Evolutionary conservation across 1,140 invertebrate species (phyloP).

Genomic region (Trachymyrmex cornetzi): DNA sequence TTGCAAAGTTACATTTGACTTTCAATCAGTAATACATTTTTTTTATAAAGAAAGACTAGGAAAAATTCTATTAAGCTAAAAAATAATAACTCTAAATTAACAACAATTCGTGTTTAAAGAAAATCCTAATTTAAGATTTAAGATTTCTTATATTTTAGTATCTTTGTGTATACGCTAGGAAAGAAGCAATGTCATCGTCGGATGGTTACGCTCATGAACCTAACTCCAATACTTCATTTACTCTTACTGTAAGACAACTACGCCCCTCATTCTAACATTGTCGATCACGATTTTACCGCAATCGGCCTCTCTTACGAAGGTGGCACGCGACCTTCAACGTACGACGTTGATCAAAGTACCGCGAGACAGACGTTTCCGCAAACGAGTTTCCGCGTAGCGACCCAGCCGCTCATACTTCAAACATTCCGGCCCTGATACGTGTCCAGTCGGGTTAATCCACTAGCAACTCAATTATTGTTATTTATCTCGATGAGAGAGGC

Average conservation of each 20-base stretch:
- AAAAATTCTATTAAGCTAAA: neutral
- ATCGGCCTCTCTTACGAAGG: neutral
- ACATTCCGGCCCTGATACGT: slow-evolving; percentile 57
- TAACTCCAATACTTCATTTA: neutral
- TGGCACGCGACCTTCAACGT: slow-evolving; percentile 35
- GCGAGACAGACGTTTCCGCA: slow-evolving; percentile 10
- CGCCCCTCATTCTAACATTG: slow-evolving; percentile 18
- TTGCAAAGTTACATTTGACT: too few species aligned
- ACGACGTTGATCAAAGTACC: slow-evolving; percentile 45
- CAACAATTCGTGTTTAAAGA: neutral
- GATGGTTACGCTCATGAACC: neutral
- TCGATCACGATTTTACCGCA: slow-evolving; percentile 15
- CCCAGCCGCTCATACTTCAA: slow-evolving; percentile 16
- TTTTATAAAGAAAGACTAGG: neutral
- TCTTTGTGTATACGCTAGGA: neutral
- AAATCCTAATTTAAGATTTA: neutral
- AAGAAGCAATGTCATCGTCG: neutral
- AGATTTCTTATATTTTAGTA: neutral
- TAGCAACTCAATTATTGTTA: slow-evolving; percentile 71
- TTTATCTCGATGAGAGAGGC: slow-evolving; percentile 68
- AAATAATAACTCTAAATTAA: neutral
- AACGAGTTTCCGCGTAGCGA: slow-evolving; percentile 53
- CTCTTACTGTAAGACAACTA: neutral
- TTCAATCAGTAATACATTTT: too few species aligned
- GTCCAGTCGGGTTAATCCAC: slow-evolving; percentile 63